Percentiles rank a stretch among this genome's conserved stretches.
Conservation (phyloP, 2,888 invertebrate genomes). For the Spodoptera littoralis region DNA sequence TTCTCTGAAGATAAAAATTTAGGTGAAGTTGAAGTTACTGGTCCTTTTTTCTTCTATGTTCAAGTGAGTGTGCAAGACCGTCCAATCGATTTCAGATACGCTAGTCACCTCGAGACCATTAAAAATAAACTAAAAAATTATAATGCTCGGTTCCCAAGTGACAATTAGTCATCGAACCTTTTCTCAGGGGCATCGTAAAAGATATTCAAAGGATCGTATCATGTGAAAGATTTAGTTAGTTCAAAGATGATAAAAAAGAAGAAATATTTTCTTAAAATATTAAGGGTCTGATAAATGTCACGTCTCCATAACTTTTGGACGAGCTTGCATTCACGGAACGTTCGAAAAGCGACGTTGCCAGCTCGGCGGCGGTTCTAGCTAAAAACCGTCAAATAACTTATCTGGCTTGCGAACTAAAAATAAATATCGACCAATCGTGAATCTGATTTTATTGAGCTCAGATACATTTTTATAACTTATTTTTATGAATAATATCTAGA, state of each 20-base stretch:
- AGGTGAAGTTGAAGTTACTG: too few species aligned
- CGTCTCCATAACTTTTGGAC: constrained; percentile 22
- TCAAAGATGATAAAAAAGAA: constrained; percentile 17
- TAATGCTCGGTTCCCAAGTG: neutral
- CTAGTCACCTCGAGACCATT: neutral
- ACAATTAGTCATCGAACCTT: constrained; percentile 21
- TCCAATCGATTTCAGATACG: neutral
- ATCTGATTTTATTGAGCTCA: constrained; percentile 5
- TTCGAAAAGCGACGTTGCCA: constrained; percentile 46
- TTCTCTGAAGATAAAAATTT: too few species aligned
- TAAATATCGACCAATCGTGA: constrained; percentile 15
- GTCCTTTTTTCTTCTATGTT: too few species aligned
- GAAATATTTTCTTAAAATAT: constrained; percentile 11
- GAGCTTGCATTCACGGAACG: constrained; percentile 11
- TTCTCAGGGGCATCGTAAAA: constrained; percentile 18
- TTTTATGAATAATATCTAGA: neutral
- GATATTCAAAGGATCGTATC: constrained; percentile 28
- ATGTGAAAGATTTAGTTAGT: constrained; percentile 25
- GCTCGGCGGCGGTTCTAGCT: constrained; percentile 17
- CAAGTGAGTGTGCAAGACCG: neutral
- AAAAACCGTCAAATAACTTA: constrained; percentile 33
- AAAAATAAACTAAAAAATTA: constrained; percentile 2
- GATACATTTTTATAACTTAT: neutral
- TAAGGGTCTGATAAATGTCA: constrained; percentile 31
- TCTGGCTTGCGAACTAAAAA: constrained; percentile 22